Conservation (phyloP, 2,888 invertebrate genomes). For the Phoenoteleia sp. region DNA sequence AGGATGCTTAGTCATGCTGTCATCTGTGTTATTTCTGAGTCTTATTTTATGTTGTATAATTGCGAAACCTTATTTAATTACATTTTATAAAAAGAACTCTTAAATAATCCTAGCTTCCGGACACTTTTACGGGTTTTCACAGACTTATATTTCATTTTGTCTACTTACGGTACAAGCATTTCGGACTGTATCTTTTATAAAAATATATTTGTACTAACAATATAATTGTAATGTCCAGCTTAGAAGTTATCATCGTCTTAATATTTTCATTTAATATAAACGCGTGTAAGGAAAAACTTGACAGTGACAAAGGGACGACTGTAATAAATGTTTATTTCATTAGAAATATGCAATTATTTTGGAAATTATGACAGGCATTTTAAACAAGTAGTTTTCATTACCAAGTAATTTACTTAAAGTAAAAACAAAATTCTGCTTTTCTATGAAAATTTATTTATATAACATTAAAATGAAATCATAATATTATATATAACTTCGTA, state of each 20-base stretch:
- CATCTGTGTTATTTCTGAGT: constrained; percentile 16
- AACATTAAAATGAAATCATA: no score
- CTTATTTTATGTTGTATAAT: constrained; percentile 53
- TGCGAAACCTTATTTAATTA: constrained; percentile 59
- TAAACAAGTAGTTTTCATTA: no score
- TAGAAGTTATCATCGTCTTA: constrained; percentile 11
- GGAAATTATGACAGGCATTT: neutral
- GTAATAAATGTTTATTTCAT: constrained; percentile 34
- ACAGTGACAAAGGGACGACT: neutral
- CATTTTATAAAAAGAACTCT: constrained; percentile 59
- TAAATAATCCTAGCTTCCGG: constrained; percentile 54
- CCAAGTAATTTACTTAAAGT: no score
- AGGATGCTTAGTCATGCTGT: neutral
- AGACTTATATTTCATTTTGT: constrained; percentile 52
- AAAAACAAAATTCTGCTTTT: no score
- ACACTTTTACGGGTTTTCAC: constrained; percentile 58
- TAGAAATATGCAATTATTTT: constrained; percentile 19
- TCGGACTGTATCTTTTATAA: neutral
- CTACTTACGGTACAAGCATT: constrained; percentile 29
- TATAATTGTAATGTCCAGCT: constrained; percentile 50
- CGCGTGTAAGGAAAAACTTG: neutral
- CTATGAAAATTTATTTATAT: no score
- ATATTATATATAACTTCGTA: no score
- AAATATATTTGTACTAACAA: constrained; percentile 53
- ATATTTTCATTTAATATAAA: constrained; percentile 27